Conservation (phyloP, 2,797 vertebrate species). For the Pagetopsis macropterus region DNA sequence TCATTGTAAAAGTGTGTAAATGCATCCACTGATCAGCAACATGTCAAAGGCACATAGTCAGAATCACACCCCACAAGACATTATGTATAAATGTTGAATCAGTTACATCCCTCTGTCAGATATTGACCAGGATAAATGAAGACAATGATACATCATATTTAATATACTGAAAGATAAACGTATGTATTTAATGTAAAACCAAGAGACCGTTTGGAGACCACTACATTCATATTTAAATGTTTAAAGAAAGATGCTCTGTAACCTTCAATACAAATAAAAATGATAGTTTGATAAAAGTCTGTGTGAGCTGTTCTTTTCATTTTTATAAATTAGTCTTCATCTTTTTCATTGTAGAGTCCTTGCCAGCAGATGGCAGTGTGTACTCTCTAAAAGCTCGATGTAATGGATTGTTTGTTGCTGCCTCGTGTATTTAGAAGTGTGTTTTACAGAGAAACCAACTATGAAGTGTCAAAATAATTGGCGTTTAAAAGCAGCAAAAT, state of each 20-base stretch:
- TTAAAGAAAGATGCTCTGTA: constrained; percentile 66
- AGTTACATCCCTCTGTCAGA: not conserved
- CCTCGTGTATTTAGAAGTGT: not conserved
- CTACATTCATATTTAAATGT: constrained; percentile 53
- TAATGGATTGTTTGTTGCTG: not conserved
- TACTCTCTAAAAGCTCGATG: not conserved
- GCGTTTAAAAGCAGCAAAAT: not conserved
- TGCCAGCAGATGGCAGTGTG: constrained; percentile 67
- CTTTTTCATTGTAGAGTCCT: not conserved
- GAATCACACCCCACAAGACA: not conserved
- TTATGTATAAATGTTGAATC: constrained; percentile 5
- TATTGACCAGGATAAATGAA: constrained; percentile 8
- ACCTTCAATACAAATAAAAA: constrained; percentile 71
- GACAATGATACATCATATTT: not conserved
- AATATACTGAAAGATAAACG: constrained; percentile 2
- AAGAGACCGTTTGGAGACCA: constrained; percentile 24
- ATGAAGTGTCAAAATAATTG: not conserved
- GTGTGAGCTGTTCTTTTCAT: constrained; percentile 10
- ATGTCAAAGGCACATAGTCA: constrained; percentile 64
- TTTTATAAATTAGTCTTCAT: not conserved
- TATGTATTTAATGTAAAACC: constrained; percentile 34
- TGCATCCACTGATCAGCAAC: constrained; percentile 33
- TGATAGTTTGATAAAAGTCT: constrained; percentile 54
- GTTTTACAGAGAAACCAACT: not conserved
- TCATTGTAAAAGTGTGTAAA: constrained; percentile 19